Base-by-base conservation (phyloP, 2,797 vertebrate genomes). In the Ctenosaura bakeri region DNA sequence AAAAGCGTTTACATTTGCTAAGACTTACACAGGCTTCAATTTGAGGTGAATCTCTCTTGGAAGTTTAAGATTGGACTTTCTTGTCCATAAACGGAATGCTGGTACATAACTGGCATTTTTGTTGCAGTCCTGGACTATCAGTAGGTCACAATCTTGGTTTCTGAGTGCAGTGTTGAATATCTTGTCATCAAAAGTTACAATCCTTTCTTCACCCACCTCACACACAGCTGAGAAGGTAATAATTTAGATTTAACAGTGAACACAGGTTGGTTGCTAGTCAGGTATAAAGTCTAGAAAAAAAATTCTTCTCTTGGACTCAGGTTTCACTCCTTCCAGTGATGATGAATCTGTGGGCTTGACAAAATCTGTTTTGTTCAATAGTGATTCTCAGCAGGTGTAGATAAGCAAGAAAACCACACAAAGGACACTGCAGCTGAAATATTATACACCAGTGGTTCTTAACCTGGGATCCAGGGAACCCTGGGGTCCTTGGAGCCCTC, bases 121-220 rank as follows among this genome's bases (percentile, higher is more conserved):
- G 0, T 87, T 96, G 35, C 96, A 96, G 83, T 96, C 96, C 91
- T 97, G 95, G 85, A 76, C 94, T 24, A 93, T 91, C 54, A 96
- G 69, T 52, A 96, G 85, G 79, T 54, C 89, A 78, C 96, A 96
- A 64, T 90, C 93, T 92, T 94, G 90, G 88, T 93, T 42, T 9
- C 0, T 94, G 90, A 96, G 94, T 83, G 90, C 94, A n/a, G 16
- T 95, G 6, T 92, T 91, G 64, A 1, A 29, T 88, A 88, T 94
- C 81, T 94, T 24, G 0, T 0, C 6, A 76, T 96, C 96, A 0
- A 96, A 96, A 3, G 95, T 96, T 94, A 92, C 95, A 91, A 96
- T 94, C 69, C 83, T 78, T 76, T 1, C 52, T 85, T 92, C 90
- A 0, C 59, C 32, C 83, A 96, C 76, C 91, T 96, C 94, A 90